Evolutionary conservation across 2,888 invertebrate genomes (phyloP).

Genomic region (Micoletzkya japonica): DNA sequence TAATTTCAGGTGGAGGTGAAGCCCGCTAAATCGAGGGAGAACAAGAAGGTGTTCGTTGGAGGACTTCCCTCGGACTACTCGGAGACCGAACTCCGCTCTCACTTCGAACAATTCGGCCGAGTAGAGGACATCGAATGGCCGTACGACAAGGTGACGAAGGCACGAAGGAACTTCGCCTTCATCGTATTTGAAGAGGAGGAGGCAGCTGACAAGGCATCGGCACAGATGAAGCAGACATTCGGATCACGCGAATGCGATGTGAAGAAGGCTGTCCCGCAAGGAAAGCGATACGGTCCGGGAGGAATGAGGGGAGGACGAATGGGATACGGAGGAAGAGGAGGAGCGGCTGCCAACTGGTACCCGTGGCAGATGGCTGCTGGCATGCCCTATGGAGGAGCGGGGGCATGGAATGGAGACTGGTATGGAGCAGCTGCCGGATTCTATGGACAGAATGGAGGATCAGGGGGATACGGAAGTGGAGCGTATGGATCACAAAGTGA

Average conservation of each 20-base stretch:
- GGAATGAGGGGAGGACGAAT: conserved; percentile 33
- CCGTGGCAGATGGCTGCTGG: conserved; percentile 55
- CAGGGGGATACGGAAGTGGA: conserved; percentile 5
- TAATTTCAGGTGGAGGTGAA: conserved; percentile 59
- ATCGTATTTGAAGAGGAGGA: conserved; percentile 64
- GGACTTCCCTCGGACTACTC: conserved; percentile 62
- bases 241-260: conserved; percentile 64
- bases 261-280: conserved; percentile 62
- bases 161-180: conserved; percentile 63
- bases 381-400: conserved; percentile 47
- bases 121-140: conserved; percentile 64
- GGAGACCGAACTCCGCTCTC: conserved; percentile 59
- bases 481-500: conserved; percentile 17
- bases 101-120: conserved; percentile 63
- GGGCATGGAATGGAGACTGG: conserved; percentile 49
- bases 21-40: conserved; percentile 64
- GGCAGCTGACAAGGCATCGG: conserved; percentile 60
- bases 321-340: conserved; percentile 44
- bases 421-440: conserved; percentile 41
- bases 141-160: conserved; percentile 57
- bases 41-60: conserved; percentile 65
- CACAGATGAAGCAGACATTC: conserved; percentile 59
- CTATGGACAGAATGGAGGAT: conserved; percentile 33
- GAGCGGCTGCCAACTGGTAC: conserved; percentile 39
- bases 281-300: conserved; percentile 32